A percentile compares a stretch with the other conserved stretches of the same genome.
Conservation (phyloP, 2,888 invertebrate genomes). For the Tetanocera ferruginea region DNA sequence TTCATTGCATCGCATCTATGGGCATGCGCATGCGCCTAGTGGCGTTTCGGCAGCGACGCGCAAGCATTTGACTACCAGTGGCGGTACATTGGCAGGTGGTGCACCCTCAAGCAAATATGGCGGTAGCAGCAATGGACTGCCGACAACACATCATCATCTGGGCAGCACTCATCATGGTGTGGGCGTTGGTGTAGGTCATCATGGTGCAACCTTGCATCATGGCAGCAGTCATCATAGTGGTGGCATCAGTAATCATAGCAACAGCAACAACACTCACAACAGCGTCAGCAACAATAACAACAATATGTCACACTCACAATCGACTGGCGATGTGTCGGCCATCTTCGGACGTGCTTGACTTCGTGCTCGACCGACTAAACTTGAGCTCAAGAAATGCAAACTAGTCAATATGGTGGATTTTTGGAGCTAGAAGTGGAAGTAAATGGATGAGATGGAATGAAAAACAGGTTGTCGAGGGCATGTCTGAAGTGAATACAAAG, state of each 20-base stretch:
- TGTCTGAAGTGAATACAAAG: not conserved
- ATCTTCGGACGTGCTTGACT: constrained; percentile 77
- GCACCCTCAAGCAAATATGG: constrained; percentile 65
- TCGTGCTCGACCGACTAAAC: constrained; percentile 67
- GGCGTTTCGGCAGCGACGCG: constrained; percentile 61
- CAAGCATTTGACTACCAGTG: constrained; percentile 61
- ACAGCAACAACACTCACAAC: not conserved
- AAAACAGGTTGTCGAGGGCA: not conserved
- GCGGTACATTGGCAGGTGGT: constrained; percentile 48
- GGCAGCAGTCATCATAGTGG: constrained; percentile 57
- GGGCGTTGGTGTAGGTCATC: constrained; percentile 54
- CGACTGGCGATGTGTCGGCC: constrained; percentile 77
- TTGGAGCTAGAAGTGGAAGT: constrained; percentile 69
- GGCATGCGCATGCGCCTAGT: constrained; percentile 51
- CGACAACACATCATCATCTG: constrained; percentile 56
- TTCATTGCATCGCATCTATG: constrained; percentile 67
- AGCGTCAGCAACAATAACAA: constrained; percentile 42
- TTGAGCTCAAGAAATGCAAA: constrained; percentile 70
- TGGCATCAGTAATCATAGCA: constrained; percentile 49
- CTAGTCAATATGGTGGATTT: constrained; percentile 70
- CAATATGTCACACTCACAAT: constrained; percentile 75
- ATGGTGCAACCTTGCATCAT: constrained; percentile 6
- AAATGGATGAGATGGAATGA: constrained; percentile 47
- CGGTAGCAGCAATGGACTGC: constrained; percentile 48
- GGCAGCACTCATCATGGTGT: constrained; percentile 53